These are phyloP conservation scores for Stenchaetothrips biformis DNA, from an alignment of 2,888 invertebrate species.

Conservation along the genomic window DNA sequence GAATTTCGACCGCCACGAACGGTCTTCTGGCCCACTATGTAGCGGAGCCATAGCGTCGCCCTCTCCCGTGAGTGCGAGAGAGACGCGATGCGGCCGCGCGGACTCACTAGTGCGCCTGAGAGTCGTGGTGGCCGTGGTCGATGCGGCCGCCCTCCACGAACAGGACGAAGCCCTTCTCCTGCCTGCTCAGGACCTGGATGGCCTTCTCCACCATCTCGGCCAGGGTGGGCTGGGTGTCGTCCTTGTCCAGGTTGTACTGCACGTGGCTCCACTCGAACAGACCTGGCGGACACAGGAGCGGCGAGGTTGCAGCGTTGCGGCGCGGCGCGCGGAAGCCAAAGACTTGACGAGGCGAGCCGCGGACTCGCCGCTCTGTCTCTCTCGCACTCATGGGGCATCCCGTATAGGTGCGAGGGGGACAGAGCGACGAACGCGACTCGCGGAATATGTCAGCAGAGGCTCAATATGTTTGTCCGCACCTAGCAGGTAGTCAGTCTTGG, in stretches of 20 bases:
- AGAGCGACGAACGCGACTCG: too few species aligned
- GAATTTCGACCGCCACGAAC: too few species aligned
- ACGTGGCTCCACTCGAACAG: constrained; percentile 50
- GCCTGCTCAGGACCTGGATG: constrained; percentile 59
- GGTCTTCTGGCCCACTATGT: too few species aligned
- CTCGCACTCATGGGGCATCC: too few species aligned
- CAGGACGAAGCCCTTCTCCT: constrained; percentile 67
- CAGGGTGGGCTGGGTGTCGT: constrained; percentile 57
- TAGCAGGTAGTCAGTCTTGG: constrained; percentile 60
- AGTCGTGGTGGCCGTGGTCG: constrained; percentile 39
- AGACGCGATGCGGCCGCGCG: neutral
- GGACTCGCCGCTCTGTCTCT: too few species aligned
- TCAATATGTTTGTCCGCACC: constrained; percentile 33
- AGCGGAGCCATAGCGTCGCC: too few species aligned
- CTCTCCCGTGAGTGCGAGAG: too few species aligned
- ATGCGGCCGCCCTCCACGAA: constrained; percentile 62
- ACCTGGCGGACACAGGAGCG: constrained; percentile 39
- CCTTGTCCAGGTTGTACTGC: constrained; percentile 48
- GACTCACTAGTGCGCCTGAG: constrained; percentile 28
- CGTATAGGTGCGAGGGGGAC: too few species aligned
- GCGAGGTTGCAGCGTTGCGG: too few species aligned
- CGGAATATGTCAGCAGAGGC: too few species aligned
- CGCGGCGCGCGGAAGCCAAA: too few species aligned
- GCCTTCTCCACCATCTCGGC: constrained; percentile 71
- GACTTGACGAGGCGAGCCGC: too few species aligned